Conservation (phyloP, 1,140 invertebrate genomes). For the Drosophila mayri region DNA sequence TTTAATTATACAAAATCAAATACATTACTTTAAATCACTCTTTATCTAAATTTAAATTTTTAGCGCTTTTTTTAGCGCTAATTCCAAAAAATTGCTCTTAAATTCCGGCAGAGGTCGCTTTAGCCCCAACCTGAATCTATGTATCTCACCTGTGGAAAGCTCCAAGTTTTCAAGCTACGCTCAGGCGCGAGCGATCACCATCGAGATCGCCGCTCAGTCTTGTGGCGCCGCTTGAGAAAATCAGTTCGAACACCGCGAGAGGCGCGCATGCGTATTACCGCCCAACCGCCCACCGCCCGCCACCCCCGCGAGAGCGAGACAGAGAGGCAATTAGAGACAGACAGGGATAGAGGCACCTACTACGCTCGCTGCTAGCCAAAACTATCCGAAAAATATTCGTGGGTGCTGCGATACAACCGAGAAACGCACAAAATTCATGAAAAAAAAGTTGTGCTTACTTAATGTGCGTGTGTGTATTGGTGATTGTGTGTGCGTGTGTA, state of each 20-base stretch:
- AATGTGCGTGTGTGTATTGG: constrained; percentile 5
- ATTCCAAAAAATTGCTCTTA: no score
- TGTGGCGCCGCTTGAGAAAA: constrained; percentile 66
- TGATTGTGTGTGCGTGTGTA: constrained; percentile 22
- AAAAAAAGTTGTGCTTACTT: constrained; percentile 45
- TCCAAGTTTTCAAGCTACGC: constrained; percentile 26
- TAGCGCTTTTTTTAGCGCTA: no score
- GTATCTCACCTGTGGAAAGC: constrained; percentile 34
- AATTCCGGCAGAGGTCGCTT: constrained; percentile 15
- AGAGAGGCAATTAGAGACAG: constrained; percentile 41
- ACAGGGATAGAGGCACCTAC: constrained; percentile 34
- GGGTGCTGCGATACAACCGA: constrained; percentile 69
- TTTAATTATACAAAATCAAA: neutral
- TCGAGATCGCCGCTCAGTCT: constrained; percentile 53
- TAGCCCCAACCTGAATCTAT: neutral
- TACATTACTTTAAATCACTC: no score
- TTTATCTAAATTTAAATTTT: neutral
- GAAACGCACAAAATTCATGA: constrained; percentile 54
- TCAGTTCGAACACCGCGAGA: constrained; percentile 50
- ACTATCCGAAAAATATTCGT: constrained; percentile 52
- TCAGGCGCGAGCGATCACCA: constrained; percentile 18
- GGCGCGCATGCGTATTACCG: constrained; percentile 45
- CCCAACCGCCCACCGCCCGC: constrained; percentile 36
- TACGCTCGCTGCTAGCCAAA: constrained; percentile 35
- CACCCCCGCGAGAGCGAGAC: constrained; percentile 35